These are phyloP conservation scores for Hyperoplus immaculatus DNA, from an alignment of 2,797 vertebrate genomes.

Conservation along the genomic window DNA sequence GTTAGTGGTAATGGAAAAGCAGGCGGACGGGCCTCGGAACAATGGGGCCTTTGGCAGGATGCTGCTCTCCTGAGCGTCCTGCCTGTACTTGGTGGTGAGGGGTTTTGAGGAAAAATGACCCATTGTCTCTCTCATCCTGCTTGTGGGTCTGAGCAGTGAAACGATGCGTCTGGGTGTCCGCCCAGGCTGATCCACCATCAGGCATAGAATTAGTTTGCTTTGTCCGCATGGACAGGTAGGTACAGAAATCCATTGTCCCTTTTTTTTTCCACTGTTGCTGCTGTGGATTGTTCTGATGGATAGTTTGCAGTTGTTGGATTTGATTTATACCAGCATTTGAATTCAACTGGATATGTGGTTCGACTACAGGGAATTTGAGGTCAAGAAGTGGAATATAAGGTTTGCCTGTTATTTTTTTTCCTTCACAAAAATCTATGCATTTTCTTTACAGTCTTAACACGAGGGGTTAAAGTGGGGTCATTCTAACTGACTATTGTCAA, in stretches of 20 bases:
- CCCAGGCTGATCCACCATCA: conserved; percentile 60
- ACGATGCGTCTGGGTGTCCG: conserved; percentile 66
- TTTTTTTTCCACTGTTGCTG: not conserved
- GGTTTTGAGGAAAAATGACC: conserved; percentile 83
- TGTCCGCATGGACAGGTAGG: conserved; percentile 78
- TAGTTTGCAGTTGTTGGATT: not conserved
- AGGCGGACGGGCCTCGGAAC: conserved; percentile 63
- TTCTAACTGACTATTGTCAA: too few relatives aligned
- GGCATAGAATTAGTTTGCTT: conserved; percentile 40
- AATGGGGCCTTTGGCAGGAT: conserved; percentile 80
- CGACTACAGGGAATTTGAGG: not conserved
- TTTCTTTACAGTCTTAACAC: not conserved
- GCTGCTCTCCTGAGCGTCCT: conserved; percentile 76
- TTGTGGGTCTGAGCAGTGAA: conserved; percentile 68
- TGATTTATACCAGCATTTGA: not conserved
- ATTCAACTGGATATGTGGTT: not conserved
- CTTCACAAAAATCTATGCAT: not conserved
- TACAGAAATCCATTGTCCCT: conserved; percentile 18
- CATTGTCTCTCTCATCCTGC: conserved; percentile 81
- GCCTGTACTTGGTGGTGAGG: conserved; percentile 88
- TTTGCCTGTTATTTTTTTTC: not conserved
- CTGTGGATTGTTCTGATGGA: conserved; percentile 4
- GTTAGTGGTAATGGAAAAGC: conserved; percentile 49
- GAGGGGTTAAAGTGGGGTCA: not conserved
- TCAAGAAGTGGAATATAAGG: conserved; percentile 7